A percentile compares a stretch with the other conserved stretches of the same genome.
phyloP scores from a whole-genome alignment of 2,888 invertebrate species.

The Hemithea aestivaria region DNA sequence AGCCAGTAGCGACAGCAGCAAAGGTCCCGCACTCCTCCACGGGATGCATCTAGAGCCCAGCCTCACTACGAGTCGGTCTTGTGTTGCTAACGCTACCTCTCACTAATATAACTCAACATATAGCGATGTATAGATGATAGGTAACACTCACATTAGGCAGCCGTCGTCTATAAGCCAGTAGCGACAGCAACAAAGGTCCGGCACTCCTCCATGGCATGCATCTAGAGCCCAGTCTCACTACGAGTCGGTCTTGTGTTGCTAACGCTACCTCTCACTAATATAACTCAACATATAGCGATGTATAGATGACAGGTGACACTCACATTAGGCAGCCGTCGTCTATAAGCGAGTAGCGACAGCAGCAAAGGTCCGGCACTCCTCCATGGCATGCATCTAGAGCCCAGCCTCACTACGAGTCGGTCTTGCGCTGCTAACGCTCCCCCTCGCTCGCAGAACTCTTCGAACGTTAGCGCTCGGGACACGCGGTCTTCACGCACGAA shows the following conservation, averaged over 20 bases:
- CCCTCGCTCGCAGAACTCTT: conserved; percentile 83
- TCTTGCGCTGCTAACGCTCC: conserved; percentile 88
- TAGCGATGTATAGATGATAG: too few species aligned
- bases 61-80: too few species aligned
- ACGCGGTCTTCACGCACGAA: conserved; percentile 64
- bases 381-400: conserved; percentile 95
- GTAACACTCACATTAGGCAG: conserved; percentile 83
- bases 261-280: conserved; percentile 89
- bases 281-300: too few species aligned
- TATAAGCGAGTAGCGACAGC: conserved; percentile 91
- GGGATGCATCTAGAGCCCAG: too few species aligned
- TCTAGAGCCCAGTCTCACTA: conserved; percentile 91
- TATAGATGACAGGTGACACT: conserved; percentile 39
- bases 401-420: conserved; percentile 90
- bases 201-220: conserved; percentile 95
- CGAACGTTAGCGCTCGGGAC: conserved; percentile 64
- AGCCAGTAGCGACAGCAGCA: too few species aligned
- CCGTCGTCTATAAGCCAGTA: conserved; percentile 91
- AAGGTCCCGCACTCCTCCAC: too few species aligned
- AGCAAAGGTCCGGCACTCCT: conserved; percentile 93
- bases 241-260: conserved; percentile 88
- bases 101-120: too few species aligned
- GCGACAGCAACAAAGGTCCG: conserved; percentile 92
- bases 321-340: conserved; percentile 89
- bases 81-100: too few species aligned